Evolutionary conservation across 1,140 invertebrate species (phyloP), one percentile per base, ranked within the genome.

Genomic region (Agrypnia vestita): DNA sequence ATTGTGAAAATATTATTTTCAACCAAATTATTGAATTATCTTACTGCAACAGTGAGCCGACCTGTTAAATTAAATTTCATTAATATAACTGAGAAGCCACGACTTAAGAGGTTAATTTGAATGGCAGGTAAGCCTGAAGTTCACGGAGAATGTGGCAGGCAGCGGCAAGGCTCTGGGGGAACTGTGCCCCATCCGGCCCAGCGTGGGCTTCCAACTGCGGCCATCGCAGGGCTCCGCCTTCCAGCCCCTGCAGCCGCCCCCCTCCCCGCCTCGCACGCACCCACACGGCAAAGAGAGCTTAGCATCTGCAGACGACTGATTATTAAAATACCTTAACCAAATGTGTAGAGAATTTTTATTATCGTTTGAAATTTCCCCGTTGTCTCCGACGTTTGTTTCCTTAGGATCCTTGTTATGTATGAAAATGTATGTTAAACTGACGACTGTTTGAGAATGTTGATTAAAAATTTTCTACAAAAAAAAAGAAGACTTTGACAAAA

Each of bases 141-240:
- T 92, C 85, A 89, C 90, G 82, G 92, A 93, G 85, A 92, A 93
- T 1, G 75, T 76, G 12, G 75, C 74, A 9, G 78, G 79, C 43
- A 21, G 73, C 47, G 72, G 61, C 55, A 78, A 64, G 51, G 55
- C 62, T 0, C 61, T 79, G 19, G 82, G 76, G n/a, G 79, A 83
- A 12, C 47, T 83, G 19, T 80, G 67, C 43, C 82, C 82, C 44
- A 83, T 83, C 49, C 80, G 80, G 84, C 93, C 93, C 62, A 92
- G 90, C 84, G 91, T 93, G 86, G 92, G 91, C 80, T 95, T 95
- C 90, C 94, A 95, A 83, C 90, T 96, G 84, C 93, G 94, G 84
- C 94, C 94, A 74, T 96, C 95, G 85, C 91, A 93, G 80, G 93
- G 94, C 80, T 96, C 95, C 55, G 95, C 95, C 80, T 96, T 96